Evolutionary conservation across 2,113 vertebrate species (phyloP), one percentile per base, ranked within the genome.

Genomic region (Microcebus lehilahytsara): DNA sequence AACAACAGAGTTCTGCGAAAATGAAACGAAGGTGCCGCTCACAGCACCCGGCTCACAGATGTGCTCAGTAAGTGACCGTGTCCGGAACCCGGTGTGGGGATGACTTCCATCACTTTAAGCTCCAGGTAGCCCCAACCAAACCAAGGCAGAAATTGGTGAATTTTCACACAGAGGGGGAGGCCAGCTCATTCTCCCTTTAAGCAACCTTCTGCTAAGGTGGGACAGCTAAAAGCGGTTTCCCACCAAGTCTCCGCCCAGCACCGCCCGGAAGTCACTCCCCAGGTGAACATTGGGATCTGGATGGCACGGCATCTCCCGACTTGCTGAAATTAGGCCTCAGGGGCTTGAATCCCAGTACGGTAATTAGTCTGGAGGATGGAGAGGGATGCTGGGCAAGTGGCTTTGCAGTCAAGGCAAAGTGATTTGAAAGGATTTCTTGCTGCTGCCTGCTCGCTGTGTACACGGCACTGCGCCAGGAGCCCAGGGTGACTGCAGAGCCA

Each of bases 401-500:
- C 0, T 23, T 0, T 40, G 10, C 78, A 46, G 62, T 74, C 91
- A 42, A 7, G 37, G 81, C 40, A 77, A 40, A 89, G 62, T 34
- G 25, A 34, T 12, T 22, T 40, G 37, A 13, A 87, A 79, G 77
- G 87, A 37, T 51, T 56, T 71, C 42, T 53, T 2, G 1, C 13
- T 6, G 3, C 13, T 1, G 1, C 72, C 72, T 74, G 49, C 30
- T 85, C 0, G 1, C 37, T 34, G n/a, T 40, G 34, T 37, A 17
- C 37, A 3, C 5, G 37, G 84, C 20, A 3, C 51, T 0, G 0
- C 0, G 0, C 66, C 17, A 46, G 42, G 46, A 80, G 37, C 5
- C 37, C 19, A 40, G n/a, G 32, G 27, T 0, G 1, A 53, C 77
- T 0, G 0, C 17, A 17, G 85, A 25, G 37, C 30, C 11, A 30